Conservation (phyloP, 2,797 vertebrate genomes). For the Morelia viridis region DNA sequence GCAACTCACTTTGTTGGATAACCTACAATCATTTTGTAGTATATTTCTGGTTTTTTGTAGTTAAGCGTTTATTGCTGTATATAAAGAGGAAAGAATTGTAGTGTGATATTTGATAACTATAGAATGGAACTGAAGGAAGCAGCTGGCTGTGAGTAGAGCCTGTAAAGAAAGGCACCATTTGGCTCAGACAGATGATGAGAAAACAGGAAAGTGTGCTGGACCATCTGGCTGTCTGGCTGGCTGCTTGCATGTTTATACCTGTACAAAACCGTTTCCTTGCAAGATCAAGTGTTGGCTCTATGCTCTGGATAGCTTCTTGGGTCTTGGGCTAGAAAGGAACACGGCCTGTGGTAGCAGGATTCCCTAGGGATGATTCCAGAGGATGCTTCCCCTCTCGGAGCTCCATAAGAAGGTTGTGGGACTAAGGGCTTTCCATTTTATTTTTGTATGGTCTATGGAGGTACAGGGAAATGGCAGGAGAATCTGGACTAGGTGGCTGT, state of each 20-base stretch:
- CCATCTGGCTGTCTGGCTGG: neutral
- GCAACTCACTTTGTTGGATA: neutral
- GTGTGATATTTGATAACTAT: neutral
- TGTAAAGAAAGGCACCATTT: neutral
- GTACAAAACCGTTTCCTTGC: neutral
- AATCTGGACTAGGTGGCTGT: neutral
- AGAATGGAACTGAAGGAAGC: neutral
- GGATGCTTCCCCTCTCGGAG: neutral
- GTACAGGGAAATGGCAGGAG: neutral
- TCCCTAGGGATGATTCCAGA: neutral
- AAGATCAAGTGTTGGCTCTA: neutral
- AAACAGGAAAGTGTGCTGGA: neutral
- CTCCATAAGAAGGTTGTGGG: neutral
- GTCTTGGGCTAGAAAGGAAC: neutral
- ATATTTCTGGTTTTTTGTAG: constrained; percentile 1
- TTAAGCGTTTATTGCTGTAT: constrained; percentile 9
- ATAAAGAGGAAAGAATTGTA: neutral
- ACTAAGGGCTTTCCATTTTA: neutral
- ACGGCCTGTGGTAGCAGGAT: neutral
- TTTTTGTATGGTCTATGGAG: neutral
- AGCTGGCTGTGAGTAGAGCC: neutral
- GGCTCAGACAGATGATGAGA: neutral
- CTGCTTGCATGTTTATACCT: neutral
- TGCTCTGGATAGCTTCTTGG: neutral
- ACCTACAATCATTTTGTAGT: constrained; percentile 3